Evolutionary conservation across 2,113 vertebrate species (phyloP).

Genomic region (Parus major): DNA sequence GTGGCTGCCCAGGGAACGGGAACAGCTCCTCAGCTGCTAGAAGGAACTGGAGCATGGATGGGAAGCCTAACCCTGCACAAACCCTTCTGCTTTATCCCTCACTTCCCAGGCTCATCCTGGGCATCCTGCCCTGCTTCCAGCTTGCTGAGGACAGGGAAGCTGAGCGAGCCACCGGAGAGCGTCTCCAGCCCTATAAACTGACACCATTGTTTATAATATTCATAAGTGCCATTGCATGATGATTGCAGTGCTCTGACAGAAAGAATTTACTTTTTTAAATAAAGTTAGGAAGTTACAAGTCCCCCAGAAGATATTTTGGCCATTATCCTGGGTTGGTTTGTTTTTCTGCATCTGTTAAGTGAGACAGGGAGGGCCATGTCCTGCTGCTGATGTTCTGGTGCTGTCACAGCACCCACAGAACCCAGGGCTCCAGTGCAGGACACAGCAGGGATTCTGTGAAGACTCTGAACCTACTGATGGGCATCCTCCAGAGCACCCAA

Average conservation of each 20-base stretch:
- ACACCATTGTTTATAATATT: constrained; percentile 54
- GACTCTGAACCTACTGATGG: rapidly evolving
- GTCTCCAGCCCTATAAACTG: constrained; percentile 28
- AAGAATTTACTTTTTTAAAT: constrained; percentile 16
- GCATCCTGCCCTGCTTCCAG: background rate
- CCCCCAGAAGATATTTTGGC: background rate
- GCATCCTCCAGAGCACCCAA: rapidly evolving
- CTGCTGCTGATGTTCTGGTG: background rate
- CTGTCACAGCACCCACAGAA: background rate
- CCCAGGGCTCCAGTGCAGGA: background rate
- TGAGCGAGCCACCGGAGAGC: background rate
- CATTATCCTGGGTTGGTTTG: background rate
- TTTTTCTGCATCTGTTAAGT: background rate
- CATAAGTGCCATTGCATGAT: constrained; percentile 47
- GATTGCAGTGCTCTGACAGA: background rate
- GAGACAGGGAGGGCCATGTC: background rate
- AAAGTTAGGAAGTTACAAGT: background rate
- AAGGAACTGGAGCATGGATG: rapidly evolving
- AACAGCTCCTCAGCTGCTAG: background rate
- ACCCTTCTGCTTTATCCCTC: background rate
- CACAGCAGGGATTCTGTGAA: background rate
- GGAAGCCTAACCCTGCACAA: background rate
- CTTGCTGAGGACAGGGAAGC: background rate
- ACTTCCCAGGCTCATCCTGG: background rate
- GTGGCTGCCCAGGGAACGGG: rapidly evolving